Percentiles rank a stretch among this genome's conserved stretches.
Conservation (phyloP, 2,888 invertebrate species). For the Subacronicta megacephala region DNA sequence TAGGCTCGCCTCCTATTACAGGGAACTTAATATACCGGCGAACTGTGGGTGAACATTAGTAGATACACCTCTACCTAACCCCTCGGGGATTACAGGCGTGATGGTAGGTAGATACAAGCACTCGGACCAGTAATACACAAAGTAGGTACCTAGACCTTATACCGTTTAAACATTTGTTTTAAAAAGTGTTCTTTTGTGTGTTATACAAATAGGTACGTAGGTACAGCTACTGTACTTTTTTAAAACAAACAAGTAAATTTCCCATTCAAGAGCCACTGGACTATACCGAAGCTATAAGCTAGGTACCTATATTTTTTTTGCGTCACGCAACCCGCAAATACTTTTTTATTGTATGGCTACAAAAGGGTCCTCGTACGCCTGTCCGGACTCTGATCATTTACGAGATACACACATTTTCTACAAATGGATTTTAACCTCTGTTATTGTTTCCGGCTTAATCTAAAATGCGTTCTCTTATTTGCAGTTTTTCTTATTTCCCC, state of each 20-base stretch:
- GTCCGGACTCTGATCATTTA: conserved; percentile 31
- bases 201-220: no score
- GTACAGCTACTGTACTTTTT: no score
- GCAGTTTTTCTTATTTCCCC: conserved; percentile 68
- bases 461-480: conserved; percentile 66
- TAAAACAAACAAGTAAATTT: not conserved
- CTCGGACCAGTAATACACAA: no score
- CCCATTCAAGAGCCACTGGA: not conserved
- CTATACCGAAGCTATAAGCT: conserved; percentile 26
- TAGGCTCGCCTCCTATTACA: no score
- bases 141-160: no score
- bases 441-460: conserved; percentile 56
- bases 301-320: conserved; percentile 24
- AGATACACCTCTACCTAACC: no score
- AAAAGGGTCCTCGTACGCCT: conserved; percentile 33
- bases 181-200: no score
- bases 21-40: no score
- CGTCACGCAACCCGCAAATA: conserved; percentile 43
- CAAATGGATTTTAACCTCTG: conserved; percentile 40
- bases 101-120: no score
- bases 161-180: no score
- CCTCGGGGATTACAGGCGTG: no score
- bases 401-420: conserved; percentile 23
- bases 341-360: conserved; percentile 30
- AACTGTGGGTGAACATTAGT: no score